Evolutionary conservation across 1,140 invertebrate genomes (phyloP), one percentile per base, ranked within the genome.

Genomic region (Drosophila hydei): DNA sequence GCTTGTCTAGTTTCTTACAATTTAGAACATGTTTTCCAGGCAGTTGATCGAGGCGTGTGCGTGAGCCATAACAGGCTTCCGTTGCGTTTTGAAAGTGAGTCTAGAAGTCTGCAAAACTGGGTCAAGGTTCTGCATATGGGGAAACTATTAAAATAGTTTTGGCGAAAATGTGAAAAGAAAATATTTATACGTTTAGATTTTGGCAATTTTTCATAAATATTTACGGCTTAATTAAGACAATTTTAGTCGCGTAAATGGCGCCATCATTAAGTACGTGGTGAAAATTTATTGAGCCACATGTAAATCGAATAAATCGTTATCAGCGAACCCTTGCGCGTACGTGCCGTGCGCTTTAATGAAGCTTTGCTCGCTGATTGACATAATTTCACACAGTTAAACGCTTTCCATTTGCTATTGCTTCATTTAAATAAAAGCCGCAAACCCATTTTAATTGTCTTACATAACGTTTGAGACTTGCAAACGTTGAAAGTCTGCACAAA

Each of bases 241-340:
- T 88, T 75, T 72, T 33, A 55, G 67, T 38, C 18, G 63, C 43
- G 58, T 65, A 75, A 87, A 80, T 80, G 81, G 77, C 80, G 74
- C 81, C 74, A 85, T 78, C 77, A 87, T 63, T 45, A 55, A 52
- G 52, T 88, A 88, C 84, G 83, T 88, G 84, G 83, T 88, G 84
- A 79, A 88, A 88, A 88, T 88, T 75, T 54, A 78, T 78, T 83
- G 60, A 52, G 51, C 25, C 59, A 45, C 79, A 69, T 65, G 68
- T 60, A 60, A 72, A 56, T 42, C 42, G 61, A 72, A 60, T 72
- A 52, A 64, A 47, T 51, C 63, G 67, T 67, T 84, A 79, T 84
- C 80, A 76, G 65, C 61, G 54, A 72, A 56, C 58, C 52, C 56
- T 71, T 33, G 30, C 30, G 18, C 8, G 51, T 72, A 88, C 83